These are phyloP conservation scores for Pyrochroa serraticornis DNA, from an alignment of 2,888 invertebrate species.

Conservation along the genomic window DNA sequence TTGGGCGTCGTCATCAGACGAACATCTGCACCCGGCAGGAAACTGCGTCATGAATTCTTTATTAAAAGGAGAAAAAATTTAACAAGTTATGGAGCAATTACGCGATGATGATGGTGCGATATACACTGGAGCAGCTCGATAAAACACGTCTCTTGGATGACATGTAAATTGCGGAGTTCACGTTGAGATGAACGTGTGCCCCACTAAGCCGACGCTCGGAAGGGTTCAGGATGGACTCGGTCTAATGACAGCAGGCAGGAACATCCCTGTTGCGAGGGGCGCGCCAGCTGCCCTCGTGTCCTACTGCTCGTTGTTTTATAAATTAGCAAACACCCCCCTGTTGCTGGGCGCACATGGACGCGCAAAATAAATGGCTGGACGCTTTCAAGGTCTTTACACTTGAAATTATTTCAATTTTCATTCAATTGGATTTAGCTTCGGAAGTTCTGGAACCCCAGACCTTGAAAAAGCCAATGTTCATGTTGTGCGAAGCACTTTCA, in stretches of 20 bases:
- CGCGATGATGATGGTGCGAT: not conserved
- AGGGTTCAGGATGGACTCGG: constrained; percentile 28
- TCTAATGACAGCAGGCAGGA: constrained; percentile 41
- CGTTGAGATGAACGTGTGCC: constrained; percentile 37
- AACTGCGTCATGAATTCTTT: constrained; percentile 18
- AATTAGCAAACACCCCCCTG: constrained; percentile 36
- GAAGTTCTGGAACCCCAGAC: too few species aligned
- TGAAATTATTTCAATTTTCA: too few species aligned
- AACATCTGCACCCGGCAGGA: not conserved
- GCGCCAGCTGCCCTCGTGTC: constrained; percentile 38
- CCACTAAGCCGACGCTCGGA: constrained; percentile 31
- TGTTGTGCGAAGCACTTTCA: too few species aligned
- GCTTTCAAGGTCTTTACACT: too few species aligned
- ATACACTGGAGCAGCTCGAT: not conserved
- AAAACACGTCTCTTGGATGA: constrained; percentile 13
- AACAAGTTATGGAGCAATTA: constrained; percentile 16
- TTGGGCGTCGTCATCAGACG: constrained; percentile 20
- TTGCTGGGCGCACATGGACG: constrained; percentile 27
- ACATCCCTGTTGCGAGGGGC: constrained; percentile 32
- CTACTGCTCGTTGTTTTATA: constrained; percentile 40
- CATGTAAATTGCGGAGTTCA: constrained; percentile 25
- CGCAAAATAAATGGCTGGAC: constrained; percentile 4
- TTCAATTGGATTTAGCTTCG: too few species aligned
- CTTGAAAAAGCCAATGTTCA: too few species aligned
- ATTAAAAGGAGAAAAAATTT: constrained; percentile 11